Conservation (phyloP, 2,113 vertebrate species). For the Pavo muticus region DNA sequence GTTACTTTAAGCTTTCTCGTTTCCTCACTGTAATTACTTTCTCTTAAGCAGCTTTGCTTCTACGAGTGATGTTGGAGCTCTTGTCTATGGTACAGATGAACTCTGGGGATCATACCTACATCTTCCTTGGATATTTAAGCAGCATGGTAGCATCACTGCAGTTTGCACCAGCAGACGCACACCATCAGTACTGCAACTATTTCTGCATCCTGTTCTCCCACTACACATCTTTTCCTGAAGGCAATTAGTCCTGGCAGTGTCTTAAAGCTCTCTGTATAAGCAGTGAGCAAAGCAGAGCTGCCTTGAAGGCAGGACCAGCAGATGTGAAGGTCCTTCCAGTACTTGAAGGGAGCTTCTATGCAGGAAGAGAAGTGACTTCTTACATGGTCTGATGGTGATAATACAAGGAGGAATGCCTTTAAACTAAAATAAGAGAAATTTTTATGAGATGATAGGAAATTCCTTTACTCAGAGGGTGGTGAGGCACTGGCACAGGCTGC, state of each 20-base stretch:
- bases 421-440: too few relatives aligned
- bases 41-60: slow-evolving; percentile 35
- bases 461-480: too few relatives aligned
- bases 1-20: slow-evolving; percentile 11
- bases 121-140: background rate
- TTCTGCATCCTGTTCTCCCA: background rate
- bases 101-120: background rate
- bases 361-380: too few relatives aligned
- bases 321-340: background rate
- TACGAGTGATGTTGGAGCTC: background rate
- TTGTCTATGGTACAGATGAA: background rate
- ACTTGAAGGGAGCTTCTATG: too few relatives aligned
- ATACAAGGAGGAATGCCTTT: too few relatives aligned
- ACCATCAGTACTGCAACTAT: background rate
- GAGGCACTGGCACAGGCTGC: background rate
- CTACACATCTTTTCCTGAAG: background rate
- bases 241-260: background rate
- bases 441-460: too few relatives aligned
- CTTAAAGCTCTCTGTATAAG: background rate
- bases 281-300: background rate
- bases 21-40: slow-evolving; percentile 23
- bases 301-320: background rate
- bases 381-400: too few relatives aligned
- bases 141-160: background rate
- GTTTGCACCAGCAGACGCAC: background rate